These are phyloP conservation scores for Oscheius onirici DNA, from an alignment of 2,888 invertebrate species.

Conservation along the genomic window DNA sequence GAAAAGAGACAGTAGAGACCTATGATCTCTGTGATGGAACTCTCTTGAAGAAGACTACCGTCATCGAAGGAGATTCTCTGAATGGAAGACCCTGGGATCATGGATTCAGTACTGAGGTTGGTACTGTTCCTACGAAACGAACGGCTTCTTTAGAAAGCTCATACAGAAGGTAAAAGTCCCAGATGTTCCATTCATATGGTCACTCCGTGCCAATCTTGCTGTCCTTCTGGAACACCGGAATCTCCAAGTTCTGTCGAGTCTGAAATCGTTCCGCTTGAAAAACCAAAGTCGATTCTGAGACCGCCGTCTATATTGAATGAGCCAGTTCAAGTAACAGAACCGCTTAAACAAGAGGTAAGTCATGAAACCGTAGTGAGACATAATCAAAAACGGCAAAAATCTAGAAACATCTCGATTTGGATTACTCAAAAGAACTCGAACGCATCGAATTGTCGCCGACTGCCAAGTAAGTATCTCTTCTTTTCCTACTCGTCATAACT, in stretches of 20 bases:
- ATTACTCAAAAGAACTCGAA: not conserved
- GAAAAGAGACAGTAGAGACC: constrained; percentile 16
- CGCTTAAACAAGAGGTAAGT: not conserved
- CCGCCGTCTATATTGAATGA: not conserved
- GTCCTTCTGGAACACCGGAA: not conserved
- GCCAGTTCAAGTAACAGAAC: not conserved
- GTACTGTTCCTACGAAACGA: not conserved
- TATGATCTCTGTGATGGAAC: constrained; percentile 25
- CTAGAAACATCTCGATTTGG: not conserved
- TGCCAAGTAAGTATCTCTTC: not conserved
- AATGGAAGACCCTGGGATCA: not conserved
- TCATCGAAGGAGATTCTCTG: constrained; percentile 1
- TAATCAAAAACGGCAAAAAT: not conserved
- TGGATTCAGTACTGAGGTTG: not conserved
- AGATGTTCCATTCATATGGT: not conserved
- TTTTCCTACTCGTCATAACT: not conserved
- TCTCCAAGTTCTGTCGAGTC: not conserved
- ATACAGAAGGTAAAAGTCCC: not conserved
- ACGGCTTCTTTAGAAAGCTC: not conserved
- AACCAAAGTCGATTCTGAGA: not conserved
- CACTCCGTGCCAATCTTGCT: not conserved
- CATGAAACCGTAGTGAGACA: not conserved
- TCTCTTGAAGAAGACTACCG: not conserved
- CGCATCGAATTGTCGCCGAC: not conserved
- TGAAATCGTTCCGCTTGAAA: not conserved